Conservation (phyloP, 2,888 invertebrate species). For the Scaptomyza flava region DNA sequence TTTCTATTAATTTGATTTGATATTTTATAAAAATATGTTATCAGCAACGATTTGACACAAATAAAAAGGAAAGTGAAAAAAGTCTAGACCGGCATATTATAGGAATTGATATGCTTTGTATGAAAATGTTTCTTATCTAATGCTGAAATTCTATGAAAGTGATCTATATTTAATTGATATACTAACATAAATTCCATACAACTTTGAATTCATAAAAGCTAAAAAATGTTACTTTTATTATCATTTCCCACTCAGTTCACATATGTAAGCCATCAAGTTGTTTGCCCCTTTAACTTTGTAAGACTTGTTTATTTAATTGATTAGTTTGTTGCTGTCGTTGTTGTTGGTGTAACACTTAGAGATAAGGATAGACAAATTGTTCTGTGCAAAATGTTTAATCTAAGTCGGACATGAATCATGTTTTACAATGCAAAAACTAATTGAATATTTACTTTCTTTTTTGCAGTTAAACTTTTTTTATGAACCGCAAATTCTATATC, state of each 20-base stretch:
- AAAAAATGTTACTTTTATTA: not conserved
- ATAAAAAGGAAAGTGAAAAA: not conserved
- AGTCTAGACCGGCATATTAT: no score
- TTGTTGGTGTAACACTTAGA: not conserved
- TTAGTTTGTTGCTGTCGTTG: not conserved
- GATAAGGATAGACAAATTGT: slow-evolving; percentile 49
- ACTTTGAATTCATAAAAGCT: not conserved
- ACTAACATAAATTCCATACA: not conserved
- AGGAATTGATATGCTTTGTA: no score
- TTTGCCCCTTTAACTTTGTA: not conserved
- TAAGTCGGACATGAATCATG: slow-evolving; percentile 8
- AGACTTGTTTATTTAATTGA: slow-evolving; percentile 33
- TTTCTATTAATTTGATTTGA: not conserved
- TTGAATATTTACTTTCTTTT: not conserved
- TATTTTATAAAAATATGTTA: slow-evolving; percentile 10
- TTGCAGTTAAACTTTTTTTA: slow-evolving; percentile 32
- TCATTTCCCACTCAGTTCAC: slow-evolving; percentile 11
- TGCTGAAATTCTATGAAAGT: not conserved
- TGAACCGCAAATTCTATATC: not conserved
- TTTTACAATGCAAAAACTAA: slow-evolving; percentile 1
- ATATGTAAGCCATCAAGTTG: not conserved
- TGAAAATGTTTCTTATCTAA: no score
- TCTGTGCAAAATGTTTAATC: slow-evolving; percentile 17
- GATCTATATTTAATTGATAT: not conserved
- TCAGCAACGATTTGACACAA: not conserved